phyloP scores from a whole-genome alignment of 2,113 vertebrate species.

The Istiophorus platypterus region DNA sequence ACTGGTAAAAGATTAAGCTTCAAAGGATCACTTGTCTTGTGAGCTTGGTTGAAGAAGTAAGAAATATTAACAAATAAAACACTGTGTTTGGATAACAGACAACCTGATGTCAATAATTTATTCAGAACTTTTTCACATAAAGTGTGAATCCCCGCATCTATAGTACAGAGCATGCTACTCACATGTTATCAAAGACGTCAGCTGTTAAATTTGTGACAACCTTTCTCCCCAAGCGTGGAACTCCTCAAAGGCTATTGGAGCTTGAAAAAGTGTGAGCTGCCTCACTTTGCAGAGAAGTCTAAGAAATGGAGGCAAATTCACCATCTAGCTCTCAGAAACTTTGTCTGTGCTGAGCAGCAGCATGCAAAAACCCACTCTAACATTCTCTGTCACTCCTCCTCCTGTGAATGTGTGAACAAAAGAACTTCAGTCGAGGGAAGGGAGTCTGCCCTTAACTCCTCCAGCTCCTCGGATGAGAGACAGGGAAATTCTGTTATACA shows the following conservation, averaged over 20 bases:
- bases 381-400: slow-evolving; percentile 71
- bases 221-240: slow-evolving; percentile 22
- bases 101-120: slow-evolving; percentile 52
- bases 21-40: neutral
- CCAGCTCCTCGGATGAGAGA: slow-evolving; percentile 42
- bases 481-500: neutral
- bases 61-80: slow-evolving; percentile 39
- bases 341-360: slow-evolving; percentile 50
- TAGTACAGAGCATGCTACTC: slow-evolving; percentile 53
- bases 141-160: neutral
- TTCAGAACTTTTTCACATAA: neutral
- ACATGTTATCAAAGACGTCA: slow-evolving; percentile 55
- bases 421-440: slow-evolving; percentile 58
- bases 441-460: slow-evolving; percentile 71
- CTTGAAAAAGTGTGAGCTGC: neutral
- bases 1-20: slow-evolving; percentile 43
- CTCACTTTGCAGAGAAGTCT: neutral
- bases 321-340: slow-evolving; percentile 14
- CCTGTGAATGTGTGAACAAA: slow-evolving; percentile 63
- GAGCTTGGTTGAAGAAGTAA: slow-evolving; percentile 9
- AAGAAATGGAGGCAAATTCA: slow-evolving; percentile 14
- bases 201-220: slow-evolving; percentile 41
- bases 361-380: slow-evolving; percentile 63
- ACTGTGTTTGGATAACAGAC: slow-evolving; percentile 44
- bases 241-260: slow-evolving; percentile 20